Evolutionary conservation across 1,140 invertebrate genomes (phyloP).

Genomic region (Nephila pilipes): DNA sequence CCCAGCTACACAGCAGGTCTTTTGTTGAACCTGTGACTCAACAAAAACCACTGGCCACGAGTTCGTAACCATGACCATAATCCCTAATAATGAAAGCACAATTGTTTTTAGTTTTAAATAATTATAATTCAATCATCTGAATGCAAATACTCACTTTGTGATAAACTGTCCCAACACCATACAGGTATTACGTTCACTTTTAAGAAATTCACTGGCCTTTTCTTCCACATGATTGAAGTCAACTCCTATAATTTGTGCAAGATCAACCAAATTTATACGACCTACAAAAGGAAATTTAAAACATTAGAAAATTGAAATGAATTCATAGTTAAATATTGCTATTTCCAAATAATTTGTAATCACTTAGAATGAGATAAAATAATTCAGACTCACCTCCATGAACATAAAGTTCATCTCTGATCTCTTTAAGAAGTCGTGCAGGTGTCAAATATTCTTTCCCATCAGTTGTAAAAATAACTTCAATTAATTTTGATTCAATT

Average conservation of each 20-base stretch:
- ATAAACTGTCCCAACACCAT: conserved; percentile 94
- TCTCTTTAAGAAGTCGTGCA: conserved; percentile 93
- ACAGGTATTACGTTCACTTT: conserved; percentile 85
- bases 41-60: no score
- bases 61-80: no score
- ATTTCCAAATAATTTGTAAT: not conserved
- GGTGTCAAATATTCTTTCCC: conserved; percentile 98
- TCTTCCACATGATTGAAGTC: conserved; percentile 91
- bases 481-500: conserved; percentile 91
- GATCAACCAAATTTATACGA: conserved; percentile 92
- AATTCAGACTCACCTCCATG: conserved; percentile 85
- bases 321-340: not conserved
- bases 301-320: not conserved
- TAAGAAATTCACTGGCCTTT: conserved; percentile 82
- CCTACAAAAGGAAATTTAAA: conserved; percentile 81
- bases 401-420: conserved; percentile 94
- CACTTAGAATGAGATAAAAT: not conserved
- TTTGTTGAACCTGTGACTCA: no score
- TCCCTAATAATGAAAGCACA: no score
- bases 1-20: no score
- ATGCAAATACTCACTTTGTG: conserved; percentile 83
- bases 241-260: conserved; percentile 94
- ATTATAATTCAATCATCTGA: no score
- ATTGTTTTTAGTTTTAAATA: no score
- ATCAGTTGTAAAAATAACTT: conserved; percentile 97